These are phyloP conservation scores for Sarcophilus harrisii DNA, from an alignment of 2,797 vertebrate species.

Conservation along the genomic window DNA sequence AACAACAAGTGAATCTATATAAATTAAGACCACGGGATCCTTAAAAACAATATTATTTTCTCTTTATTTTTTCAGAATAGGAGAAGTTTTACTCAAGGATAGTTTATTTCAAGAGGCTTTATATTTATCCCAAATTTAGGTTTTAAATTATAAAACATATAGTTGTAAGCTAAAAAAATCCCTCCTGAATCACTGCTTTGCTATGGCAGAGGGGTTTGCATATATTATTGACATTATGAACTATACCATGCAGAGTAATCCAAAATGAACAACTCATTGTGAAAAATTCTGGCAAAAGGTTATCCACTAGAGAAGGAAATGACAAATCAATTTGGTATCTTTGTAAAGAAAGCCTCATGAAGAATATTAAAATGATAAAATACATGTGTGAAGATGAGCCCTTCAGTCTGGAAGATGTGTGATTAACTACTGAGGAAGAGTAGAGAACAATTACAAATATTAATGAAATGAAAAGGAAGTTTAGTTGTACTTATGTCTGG, in stretches of 20 bases:
- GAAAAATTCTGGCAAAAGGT: not conserved
- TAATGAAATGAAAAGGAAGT: not conserved
- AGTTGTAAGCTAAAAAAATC: not conserved
- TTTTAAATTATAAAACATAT: not conserved
- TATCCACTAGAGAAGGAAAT: not conserved
- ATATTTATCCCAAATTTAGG: not conserved
- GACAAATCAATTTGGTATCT: not conserved
- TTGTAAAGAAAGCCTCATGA: not conserved
- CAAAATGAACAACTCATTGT: not conserved
- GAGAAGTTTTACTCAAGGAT: not conserved
- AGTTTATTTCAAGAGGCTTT: not conserved
- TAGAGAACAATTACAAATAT: not conserved
- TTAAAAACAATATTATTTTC: not conserved
- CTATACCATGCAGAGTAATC: not conserved
- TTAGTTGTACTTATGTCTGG: not conserved
- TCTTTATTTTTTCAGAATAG: not conserved
- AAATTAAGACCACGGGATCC: not conserved
- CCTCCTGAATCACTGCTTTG: not conserved
- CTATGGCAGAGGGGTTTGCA: not conserved
- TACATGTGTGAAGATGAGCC: not conserved
- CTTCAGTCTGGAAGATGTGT: not conserved
- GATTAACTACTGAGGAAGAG: not conserved
- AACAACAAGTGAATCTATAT: not conserved
- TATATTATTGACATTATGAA: too few relatives aligned
- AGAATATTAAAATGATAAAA: not conserved